A percentile compares a stretch with the other conserved stretches of the same genome.
phyloP scores from a whole-genome alignment of 2,113 vertebrate species.

The Scopus umbretta region DNA sequence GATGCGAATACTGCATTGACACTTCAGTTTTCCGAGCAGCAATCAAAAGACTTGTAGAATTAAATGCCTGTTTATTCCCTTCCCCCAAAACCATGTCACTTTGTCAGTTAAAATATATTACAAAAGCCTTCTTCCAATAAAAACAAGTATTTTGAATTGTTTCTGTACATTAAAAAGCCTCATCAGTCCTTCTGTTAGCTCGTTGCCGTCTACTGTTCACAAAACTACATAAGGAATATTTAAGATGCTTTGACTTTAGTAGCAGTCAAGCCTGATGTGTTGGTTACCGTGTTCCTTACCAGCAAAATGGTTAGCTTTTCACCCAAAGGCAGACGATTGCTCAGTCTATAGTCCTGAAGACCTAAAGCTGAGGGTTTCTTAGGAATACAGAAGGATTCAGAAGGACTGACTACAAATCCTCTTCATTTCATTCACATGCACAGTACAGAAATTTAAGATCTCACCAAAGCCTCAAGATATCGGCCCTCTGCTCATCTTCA shows the following conservation, averaged over 20 bases:
- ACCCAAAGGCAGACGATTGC: neutral
- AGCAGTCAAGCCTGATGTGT: neutral
- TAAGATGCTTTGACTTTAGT: neutral
- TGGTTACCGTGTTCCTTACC: neutral
- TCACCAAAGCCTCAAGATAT: neutral
- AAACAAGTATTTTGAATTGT: neutral
- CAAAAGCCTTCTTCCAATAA: neutral
- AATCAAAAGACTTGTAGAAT: neutral
- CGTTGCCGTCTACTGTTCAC: neutral
- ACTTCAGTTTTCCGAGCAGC: neutral
- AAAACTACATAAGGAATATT: neutral
- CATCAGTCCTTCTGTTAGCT: neutral
- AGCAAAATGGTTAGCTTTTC: neutral
- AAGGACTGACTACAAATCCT: neutral
- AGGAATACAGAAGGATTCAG: neutral
- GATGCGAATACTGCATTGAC: neutral
- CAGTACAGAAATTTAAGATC: neutral
- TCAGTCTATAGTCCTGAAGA: neutral
- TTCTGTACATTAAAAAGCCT: neutral
- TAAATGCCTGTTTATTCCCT: neutral
- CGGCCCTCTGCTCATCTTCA: neutral
- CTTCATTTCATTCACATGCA: rapidly evolving
- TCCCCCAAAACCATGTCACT: neutral
- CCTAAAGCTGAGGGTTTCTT: neutral
- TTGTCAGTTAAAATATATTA: neutral